Conservation (phyloP, 2,113 vertebrate genomes). For the Tretioscincus oriximinensis region DNA sequence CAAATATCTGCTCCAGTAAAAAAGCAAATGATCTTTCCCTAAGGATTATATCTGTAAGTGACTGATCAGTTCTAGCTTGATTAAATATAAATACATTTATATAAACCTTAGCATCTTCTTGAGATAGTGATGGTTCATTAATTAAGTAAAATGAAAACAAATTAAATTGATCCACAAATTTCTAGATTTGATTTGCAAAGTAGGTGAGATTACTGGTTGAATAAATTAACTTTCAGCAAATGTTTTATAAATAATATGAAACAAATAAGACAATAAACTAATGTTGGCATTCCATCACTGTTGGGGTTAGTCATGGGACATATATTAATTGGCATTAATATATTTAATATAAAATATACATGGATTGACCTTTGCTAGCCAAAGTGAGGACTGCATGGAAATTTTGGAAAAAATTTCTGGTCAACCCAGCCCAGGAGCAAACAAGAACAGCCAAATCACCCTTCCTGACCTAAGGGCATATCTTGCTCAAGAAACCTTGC, state of each 20-base stretch:
- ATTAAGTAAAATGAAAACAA: neutral
- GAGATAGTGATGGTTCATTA: neutral
- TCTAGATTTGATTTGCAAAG: neutral
- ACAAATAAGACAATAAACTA: neutral
- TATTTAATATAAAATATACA: too few species aligned
- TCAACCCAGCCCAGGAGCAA: too few species aligned
- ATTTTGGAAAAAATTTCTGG: too few species aligned
- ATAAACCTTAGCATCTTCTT: neutral
- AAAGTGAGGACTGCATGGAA: too few species aligned
- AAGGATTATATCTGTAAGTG: neutral
- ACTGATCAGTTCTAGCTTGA: neutral
- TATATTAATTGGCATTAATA: too few species aligned
- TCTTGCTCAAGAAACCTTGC: too few species aligned
- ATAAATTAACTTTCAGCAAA: neutral
- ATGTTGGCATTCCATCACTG: neutral
- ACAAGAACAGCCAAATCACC: too few species aligned
- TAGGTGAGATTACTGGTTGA: neutral
- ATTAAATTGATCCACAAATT: neutral
- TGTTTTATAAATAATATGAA: neutral
- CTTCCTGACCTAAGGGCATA: too few species aligned
- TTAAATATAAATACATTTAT: neutral
- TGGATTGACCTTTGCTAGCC: too few species aligned
- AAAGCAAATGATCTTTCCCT: neutral
- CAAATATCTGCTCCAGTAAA: slow-evolving; percentile 16
- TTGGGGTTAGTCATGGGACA: too few species aligned